phyloP scores from a whole-genome alignment of 1,140 invertebrate species.

The Formica selysi region DNA sequence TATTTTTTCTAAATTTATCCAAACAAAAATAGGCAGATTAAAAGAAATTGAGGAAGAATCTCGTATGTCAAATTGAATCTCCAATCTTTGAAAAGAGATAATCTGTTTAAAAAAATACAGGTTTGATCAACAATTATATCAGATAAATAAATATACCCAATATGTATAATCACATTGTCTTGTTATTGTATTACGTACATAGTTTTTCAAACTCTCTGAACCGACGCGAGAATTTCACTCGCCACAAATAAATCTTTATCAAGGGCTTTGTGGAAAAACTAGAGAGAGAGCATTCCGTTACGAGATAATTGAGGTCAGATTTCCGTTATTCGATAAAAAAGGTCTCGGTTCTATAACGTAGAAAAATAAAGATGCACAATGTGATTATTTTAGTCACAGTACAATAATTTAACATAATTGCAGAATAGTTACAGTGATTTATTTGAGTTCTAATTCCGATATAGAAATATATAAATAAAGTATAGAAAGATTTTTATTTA shows the following conservation, averaged over 20 bases:
- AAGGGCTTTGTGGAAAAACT: conserved; percentile 39
- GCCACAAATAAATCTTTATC: conserved; percentile 53
- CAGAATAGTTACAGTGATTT: neutral
- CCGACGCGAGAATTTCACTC: conserved; percentile 49
- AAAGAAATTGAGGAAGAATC: neutral
- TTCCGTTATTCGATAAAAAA: conserved; percentile 18
- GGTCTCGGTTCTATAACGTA: neutral
- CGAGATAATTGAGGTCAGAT: conserved; percentile 26
- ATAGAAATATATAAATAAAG: neutral
- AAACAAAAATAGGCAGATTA: neutral
- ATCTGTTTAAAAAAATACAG: neutral
- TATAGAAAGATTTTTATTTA: neutral
- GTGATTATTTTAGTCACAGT: neutral
- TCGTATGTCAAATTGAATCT: neutral
- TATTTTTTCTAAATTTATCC: neutral
- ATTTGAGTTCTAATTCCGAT: neutral
- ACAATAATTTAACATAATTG: conserved; percentile 8
- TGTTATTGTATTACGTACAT: neutral
- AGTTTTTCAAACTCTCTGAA: conserved; percentile 47
- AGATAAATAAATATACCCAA: neutral
- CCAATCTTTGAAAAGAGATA: neutral
- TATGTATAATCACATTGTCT: conserved; percentile 19
- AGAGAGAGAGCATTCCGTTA: conserved; percentile 18
- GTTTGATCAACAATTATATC: neutral
- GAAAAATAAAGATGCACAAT: conserved; percentile 12